These are phyloP conservation scores for Laothoe populi DNA, from an alignment of 2,888 invertebrate species.

Conservation along the genomic window DNA sequence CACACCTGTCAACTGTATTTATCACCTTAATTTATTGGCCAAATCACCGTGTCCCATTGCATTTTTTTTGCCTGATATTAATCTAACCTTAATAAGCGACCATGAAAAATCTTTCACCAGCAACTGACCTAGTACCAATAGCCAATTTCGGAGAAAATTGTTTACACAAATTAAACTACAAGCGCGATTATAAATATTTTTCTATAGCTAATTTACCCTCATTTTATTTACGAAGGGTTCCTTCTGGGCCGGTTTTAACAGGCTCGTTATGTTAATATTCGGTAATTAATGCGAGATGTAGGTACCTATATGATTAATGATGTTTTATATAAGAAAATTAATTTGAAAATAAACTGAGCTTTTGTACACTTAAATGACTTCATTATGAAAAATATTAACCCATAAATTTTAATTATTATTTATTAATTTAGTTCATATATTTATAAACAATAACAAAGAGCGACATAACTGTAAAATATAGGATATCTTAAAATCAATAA, in stretches of 20 bases:
- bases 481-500: too few relatives aligned
- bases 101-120: neutral
- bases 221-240: conserved; percentile 49
- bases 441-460: too few relatives aligned
- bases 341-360: neutral
- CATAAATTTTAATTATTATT: too few relatives aligned
- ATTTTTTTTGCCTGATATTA: too few relatives aligned
- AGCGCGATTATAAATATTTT: conserved; percentile 53
- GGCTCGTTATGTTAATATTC: conserved; percentile 47
- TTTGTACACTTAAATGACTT: neutral
- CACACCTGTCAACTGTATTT: neutral
- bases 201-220: conserved; percentile 54
- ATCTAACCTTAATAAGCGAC: neutral
- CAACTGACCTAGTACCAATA: conserved; percentile 3
- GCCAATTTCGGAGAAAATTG: conserved; percentile 31
- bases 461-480: too few relatives aligned
- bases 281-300: conserved; percentile 45
- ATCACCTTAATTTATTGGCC: neutral
- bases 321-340: neutral
- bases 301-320: conserved; percentile 36
- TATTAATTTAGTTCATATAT: too few relatives aligned
- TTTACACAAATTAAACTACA: conserved; percentile 40
- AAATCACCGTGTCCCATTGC: too few relatives aligned
- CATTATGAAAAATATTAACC: neutral
- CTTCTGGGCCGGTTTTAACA: conserved; percentile 34